phyloP scores from a whole-genome alignment of 2,113 vertebrate species.

The Polypterus bichir region DNA sequence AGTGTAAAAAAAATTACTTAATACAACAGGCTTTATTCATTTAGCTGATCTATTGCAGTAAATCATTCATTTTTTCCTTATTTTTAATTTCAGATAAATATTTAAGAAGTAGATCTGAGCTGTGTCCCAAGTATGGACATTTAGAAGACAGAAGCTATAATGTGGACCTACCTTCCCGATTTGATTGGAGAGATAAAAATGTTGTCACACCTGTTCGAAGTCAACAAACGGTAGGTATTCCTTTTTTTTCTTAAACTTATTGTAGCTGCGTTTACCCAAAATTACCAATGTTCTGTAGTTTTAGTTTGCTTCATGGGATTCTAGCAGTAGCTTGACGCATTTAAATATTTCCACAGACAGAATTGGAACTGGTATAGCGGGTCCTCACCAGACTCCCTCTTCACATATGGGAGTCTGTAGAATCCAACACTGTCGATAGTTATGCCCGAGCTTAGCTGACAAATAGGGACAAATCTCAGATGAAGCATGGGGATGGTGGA shows the following conservation, averaged over 20 bases:
- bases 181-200: slow-evolving; percentile 79
- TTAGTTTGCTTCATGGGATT: no score
- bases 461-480: no score
- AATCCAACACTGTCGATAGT: no score
- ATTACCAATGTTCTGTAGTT: no score
- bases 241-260: not conserved
- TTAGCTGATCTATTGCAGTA: not conserved
- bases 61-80: not conserved
- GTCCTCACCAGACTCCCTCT: no score
- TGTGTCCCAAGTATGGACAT: slow-evolving; percentile 41
- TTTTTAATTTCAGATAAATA: slow-evolving; percentile 53
- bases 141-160: slow-evolving; percentile 13
- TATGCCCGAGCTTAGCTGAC: no score
- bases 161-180: slow-evolving; percentile 50
- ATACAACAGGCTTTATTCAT: not conserved
- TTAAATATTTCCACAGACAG: no score
- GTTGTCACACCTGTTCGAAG: slow-evolving; percentile 69
- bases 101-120: slow-evolving; percentile 49
- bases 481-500: no score
- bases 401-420: no score
- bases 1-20: not conserved
- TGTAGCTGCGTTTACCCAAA: no score
- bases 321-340: not conserved
- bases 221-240: slow-evolving; percentile 59
- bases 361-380: no score